Percentiles rank a stretch among this genome's conserved stretches.
phyloP scores from a whole-genome alignment of 1,140 invertebrate species.

The Dendroctonus ponderosae region DNA sequence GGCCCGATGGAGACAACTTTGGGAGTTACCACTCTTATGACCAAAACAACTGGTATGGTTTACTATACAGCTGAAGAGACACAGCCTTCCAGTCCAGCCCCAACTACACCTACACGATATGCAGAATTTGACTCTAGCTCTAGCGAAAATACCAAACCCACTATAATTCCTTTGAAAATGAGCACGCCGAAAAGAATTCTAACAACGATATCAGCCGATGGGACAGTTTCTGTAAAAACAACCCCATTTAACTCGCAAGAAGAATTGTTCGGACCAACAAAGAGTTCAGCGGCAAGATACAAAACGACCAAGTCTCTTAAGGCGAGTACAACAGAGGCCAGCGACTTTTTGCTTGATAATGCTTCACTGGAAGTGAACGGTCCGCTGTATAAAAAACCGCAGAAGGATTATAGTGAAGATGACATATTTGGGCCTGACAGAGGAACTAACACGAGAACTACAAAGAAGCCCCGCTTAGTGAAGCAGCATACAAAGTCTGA shows the following conservation, averaged over 20 bases:
- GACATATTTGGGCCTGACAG: constrained; percentile 38
- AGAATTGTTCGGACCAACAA: constrained; percentile 13
- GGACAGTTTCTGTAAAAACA: constrained; percentile 21
- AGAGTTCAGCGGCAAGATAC: constrained; percentile 4
- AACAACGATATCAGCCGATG: constrained; percentile 15
- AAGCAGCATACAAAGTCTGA: constrained; percentile 32
- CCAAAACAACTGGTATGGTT: no score
- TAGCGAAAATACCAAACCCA: not conserved
- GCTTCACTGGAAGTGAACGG: constrained; percentile 16
- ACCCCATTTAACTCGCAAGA: constrained; percentile 8
- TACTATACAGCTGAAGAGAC: no score
- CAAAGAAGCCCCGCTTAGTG: constrained; percentile 1
- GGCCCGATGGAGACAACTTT: no score
- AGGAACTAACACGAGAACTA: constrained; percentile 3
- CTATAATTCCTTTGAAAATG: not conserved
- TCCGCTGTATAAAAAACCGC: constrained; percentile 20
- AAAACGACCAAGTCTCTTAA: constrained; percentile 5
- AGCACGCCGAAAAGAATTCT: constrained; percentile 14
- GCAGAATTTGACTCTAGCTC: not conserved
- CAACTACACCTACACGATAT: no score
- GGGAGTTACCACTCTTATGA: no score
- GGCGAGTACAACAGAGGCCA: constrained; percentile 9
- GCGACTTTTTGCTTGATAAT: constrained; percentile 30
- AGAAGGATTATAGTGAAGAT: constrained; percentile 35
- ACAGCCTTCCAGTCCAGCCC: no score